Conservation (phyloP, 2,888 invertebrate genomes). For the Sipunculus nudus region DNA sequence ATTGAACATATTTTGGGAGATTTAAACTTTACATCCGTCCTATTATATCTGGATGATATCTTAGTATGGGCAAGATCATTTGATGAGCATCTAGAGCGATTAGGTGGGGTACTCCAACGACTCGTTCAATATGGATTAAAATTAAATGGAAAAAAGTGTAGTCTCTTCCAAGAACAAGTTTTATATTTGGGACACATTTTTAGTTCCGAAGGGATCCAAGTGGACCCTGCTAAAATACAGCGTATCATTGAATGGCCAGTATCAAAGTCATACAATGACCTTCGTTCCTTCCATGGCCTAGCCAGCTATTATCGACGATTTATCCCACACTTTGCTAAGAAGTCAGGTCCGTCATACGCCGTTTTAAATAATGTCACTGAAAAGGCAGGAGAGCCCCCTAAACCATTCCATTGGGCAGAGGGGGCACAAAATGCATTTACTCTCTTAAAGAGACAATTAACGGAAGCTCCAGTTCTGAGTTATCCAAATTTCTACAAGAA, state of each 20-base stretch:
- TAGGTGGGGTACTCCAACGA: not conserved
- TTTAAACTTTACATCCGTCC: not conserved
- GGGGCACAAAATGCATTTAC: not conserved
- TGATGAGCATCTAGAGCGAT: not conserved
- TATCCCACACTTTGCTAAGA: not conserved
- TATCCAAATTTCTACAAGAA: not conserved
- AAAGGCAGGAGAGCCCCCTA: not conserved
- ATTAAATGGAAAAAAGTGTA: not conserved
- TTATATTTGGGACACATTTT: not conserved
- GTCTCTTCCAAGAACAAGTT: not conserved
- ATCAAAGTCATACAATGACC: not conserved
- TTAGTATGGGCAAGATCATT: not conserved
- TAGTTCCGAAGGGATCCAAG: not conserved
- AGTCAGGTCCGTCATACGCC: not conserved
- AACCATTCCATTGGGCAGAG: not conserved
- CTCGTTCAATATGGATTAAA: not conserved
- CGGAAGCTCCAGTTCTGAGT: not conserved
- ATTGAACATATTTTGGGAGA: not conserved
- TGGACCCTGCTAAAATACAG: not conserved
- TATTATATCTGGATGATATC: not conserved
- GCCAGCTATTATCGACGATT: not conserved
- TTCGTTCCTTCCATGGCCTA: not conserved
- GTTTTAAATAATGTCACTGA: not conserved
- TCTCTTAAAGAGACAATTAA: not conserved
- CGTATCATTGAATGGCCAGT: not conserved